phyloP scores from a whole-genome alignment of 2,888 invertebrate genomes.

The Eupithecia pulchellata region DNA sequence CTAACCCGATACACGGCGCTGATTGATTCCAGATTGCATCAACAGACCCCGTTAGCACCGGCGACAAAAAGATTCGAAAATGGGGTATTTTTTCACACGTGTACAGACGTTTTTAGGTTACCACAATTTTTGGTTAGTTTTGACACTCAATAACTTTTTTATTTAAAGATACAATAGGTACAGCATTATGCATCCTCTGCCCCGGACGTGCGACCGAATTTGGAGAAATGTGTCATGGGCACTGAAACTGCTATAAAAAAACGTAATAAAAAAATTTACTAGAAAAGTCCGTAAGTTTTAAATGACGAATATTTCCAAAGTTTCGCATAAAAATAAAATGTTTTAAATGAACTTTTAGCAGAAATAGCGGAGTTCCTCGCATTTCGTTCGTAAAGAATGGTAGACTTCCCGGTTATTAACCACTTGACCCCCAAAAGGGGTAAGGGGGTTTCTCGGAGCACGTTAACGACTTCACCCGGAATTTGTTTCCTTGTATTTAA shows the following conservation, averaged over 20 bases:
- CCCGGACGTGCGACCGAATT: neutral
- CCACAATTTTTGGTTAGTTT: too few relatives aligned
- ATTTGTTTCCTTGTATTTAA: constrained; percentile 25
- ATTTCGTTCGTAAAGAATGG: constrained; percentile 22
- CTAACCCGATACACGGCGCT: neutral
- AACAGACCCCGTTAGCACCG: neutral
- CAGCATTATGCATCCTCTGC: neutral
- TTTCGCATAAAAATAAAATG: constrained; percentile 9
- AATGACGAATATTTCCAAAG: neutral
- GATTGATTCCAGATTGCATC: neutral
- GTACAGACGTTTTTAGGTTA: neutral
- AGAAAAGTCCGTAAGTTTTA: neutral
- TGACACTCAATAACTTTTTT: neutral
- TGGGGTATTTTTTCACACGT: neutral
- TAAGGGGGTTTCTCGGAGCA: constrained; percentile 11
- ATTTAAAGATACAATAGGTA: neutral
- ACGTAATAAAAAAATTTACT: neutral
- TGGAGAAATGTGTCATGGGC: neutral
- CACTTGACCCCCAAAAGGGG: constrained; percentile 29
- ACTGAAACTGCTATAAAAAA: neutral
- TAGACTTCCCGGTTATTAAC: constrained; percentile 28
- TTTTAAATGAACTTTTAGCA: constrained; percentile 36
- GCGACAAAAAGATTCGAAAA: neutral
- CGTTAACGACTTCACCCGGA: constrained; percentile 20
- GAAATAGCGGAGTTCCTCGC: constrained; percentile 14